Evolutionary conservation across 2,888 invertebrate species (phyloP), one percentile per base, ranked within the genome.

Genomic region (Diarsia dahlii): DNA sequence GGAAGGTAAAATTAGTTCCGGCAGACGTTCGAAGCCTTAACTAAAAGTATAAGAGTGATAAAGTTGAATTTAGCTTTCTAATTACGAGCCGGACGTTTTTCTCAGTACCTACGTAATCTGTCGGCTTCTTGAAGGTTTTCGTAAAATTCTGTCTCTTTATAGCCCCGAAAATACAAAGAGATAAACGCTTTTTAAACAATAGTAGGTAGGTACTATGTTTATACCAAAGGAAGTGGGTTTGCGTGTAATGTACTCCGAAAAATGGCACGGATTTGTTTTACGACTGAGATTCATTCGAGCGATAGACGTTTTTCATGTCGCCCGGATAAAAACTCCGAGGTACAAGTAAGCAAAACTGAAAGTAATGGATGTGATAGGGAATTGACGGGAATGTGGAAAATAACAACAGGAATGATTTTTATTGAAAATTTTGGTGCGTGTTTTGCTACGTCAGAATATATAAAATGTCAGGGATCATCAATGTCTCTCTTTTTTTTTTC

Each of bases 251-350:
- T 88, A 82, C 84, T 80, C 76, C 73, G 74, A 86, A 88, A 87
- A 87, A 88, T 85, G 81, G 67, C 80, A 76, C 76, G 88, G 87
- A 87, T 88, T 87, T 88, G 87, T 86, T 88, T 87, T 87, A 88
- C 81, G 89, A 83, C 80, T 76, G 74, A 88, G 85, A 85, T 88
- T 88, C 87, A 83, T 86, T 88, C 85, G 74, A 76, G 87, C 83
- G 87, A 84, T 88, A 88, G 86, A 87, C 82, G 86, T 87, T 88
- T 88, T 86, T 88, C 89, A 86, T 88, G 89, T 88, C 79, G 71
- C 74, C 70, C 74, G 81, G 80, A 84, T 85, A 84, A 85, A 84
- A 87, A 82, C 78, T 81, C 75, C 48, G 68, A 73, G 81, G 84
- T 82, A 78, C 78, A 75, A 87, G 86, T 86, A 81, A 86, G 78